phyloP scores from a whole-genome alignment of 2,888 invertebrate species.

The Oconnorella tubifera region DNA sequence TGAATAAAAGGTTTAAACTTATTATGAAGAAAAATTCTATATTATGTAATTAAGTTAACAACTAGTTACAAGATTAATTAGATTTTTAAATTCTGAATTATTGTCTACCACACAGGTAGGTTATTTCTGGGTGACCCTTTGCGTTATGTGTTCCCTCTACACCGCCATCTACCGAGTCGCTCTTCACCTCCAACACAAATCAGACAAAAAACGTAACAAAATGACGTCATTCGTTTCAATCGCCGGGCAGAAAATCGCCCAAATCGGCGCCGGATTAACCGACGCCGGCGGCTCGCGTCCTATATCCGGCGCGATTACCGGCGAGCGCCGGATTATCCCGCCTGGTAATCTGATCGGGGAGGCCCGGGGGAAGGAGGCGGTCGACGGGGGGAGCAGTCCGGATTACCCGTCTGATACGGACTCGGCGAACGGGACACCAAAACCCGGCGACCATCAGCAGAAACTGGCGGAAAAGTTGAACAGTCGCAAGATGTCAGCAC shows the following conservation, averaged over 20 bases:
- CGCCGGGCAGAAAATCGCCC: slow-evolving; percentile 42
- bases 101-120: no score
- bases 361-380: slow-evolving; percentile 49
- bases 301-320: background rate
- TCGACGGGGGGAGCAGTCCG: slow-evolving; percentile 81
- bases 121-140: slow-evolving; percentile 95
- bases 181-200: slow-evolving; percentile 93
- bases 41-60: no score
- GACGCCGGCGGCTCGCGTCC: background rate
- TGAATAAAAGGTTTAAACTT: no score
- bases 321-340: background rate
- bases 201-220: slow-evolving; percentile 90
- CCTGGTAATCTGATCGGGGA: background rate
- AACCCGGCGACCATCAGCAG: no score
- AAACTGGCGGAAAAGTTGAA: no score
- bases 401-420: slow-evolving; percentile 95
- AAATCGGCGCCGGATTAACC: slow-evolving; percentile 33
- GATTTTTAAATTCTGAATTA: no score
- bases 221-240: slow-evolving; percentile 45
- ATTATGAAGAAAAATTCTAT: no score
- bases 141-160: slow-evolving; percentile 90
- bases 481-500: background rate
- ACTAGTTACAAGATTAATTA: no score
- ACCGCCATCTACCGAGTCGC: slow-evolving; percentile 96
- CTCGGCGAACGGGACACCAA: background rate